Base-by-base conservation (phyloP, 2,888 invertebrate genomes). In the Bimastos eiseni region DNA sequence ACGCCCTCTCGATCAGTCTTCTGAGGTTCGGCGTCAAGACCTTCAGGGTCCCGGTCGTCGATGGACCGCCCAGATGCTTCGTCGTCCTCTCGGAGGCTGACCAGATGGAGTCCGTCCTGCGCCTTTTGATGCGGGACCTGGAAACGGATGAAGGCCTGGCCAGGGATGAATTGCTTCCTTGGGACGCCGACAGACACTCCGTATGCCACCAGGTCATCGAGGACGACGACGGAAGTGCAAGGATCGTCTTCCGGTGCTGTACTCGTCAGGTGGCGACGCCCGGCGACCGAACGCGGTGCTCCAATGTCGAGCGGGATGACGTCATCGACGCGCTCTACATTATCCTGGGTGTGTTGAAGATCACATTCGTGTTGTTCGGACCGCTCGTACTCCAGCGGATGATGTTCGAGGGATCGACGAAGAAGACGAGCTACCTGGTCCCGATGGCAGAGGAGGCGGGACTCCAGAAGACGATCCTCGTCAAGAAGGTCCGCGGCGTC, bases 401-500 rank as follows among this genome's bases (percentile, higher is more conserved):
- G 86, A 93, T 94, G 92, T 94, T 94, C 92, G 93, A 93, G 33
- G 93, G 93, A 15, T 93, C 94, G 0, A 94, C 94, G 88, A 93
- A 93, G 83, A 93, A 94, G 19, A 93, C 94, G 0, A 94, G 94
- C 90, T 95, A 95, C 91, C 93, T 94, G 13, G 93, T 94, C 4
- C 90, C 90, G 30, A 89, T 92, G 30, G 49, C 37, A 1, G 89
- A 88, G 34, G 91, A 91, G 84, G 90, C 91, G n/a, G 89, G 90
- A 15, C 89, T 92, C 89, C 49, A 84, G 36, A 92, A 92, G 83
- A 92, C 92, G 19, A 90, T 93, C 83, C 83, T 92, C 55, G 92
- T 93, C 24, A 92, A 92, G 89, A 93, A 92, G 90, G 88, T 91
- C 30, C 37, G 88, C 3, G n/a, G n/a, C n/a, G 90, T 91, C 33